These are phyloP conservation scores for Alcedo atthis DNA, from an alignment of 2,797 vertebrate genomes.

Conservation along the genomic window DNA sequence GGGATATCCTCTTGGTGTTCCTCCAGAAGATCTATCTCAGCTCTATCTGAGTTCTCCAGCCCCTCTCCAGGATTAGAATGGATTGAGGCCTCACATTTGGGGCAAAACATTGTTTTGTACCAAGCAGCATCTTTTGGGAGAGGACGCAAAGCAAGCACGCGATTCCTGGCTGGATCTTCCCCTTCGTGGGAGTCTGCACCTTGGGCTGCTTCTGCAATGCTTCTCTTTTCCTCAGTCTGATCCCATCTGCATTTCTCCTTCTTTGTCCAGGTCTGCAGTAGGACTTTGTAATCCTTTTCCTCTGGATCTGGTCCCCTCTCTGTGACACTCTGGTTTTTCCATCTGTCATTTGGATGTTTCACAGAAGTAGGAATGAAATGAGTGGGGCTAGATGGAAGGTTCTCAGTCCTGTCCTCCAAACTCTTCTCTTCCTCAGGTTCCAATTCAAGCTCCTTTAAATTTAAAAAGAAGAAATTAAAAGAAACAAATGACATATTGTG, in stretches of 20 bases:
- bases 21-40: conserved; percentile 63
- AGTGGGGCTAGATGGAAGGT: not conserved
- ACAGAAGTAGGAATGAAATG: conserved; percentile 59
- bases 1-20: conserved; percentile 60
- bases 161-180: not conserved
- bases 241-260: not conserved
- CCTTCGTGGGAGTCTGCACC: not conserved
- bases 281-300: not conserved
- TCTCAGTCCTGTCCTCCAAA: conserved; percentile 34
- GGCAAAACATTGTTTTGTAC: not conserved
- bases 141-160: not conserved
- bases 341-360: not conserved
- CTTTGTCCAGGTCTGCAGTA: conserved; percentile 28
- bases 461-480: conserved; percentile 56
- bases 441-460: conserved; percentile 74
- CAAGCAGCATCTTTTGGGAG: conserved; percentile 6
- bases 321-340: conserved; percentile 20
- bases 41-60: not conserved
- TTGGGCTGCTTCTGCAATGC: not conserved
- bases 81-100: not conserved
- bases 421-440: conserved; percentile 48
- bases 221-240: not conserved
- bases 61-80: not conserved
- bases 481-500: not conserved
- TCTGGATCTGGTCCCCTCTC: not conserved